Conservation (phyloP, 2,888 invertebrate genomes). For the Melieria omissa region DNA sequence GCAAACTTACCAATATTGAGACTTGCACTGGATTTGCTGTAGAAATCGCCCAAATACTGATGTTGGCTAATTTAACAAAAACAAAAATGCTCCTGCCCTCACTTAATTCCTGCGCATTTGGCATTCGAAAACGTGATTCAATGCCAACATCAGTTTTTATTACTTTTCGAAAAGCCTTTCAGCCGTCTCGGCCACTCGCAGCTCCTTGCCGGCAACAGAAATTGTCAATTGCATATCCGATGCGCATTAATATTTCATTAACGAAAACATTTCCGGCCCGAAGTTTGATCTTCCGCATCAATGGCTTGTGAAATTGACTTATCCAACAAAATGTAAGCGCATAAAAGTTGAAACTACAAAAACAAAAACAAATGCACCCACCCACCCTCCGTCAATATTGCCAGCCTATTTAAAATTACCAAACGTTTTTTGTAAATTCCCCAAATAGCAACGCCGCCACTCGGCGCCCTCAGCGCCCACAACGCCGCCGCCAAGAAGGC, state of each 20-base stretch:
- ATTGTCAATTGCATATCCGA: conserved; percentile 63
- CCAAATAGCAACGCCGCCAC: background rate
- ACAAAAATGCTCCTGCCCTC: too few relatives aligned
- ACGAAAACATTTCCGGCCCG: conserved; percentile 43
- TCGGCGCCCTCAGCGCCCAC: background rate
- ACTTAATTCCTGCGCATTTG: too few relatives aligned
- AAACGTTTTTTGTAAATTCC: too few relatives aligned
- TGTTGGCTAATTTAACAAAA: too few relatives aligned
- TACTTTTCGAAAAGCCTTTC: conserved; percentile 26
- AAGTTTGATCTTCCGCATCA: conserved; percentile 66
- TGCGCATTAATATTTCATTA: conserved; percentile 49
- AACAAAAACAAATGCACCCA: background rate
- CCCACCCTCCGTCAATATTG: background rate
- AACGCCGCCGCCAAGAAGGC: background rate
- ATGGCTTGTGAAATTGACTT: conserved; percentile 66
- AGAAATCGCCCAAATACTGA: too few relatives aligned
- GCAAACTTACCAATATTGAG: too few relatives aligned
- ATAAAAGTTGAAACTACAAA: conserved; percentile 18
- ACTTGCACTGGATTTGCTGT: too few relatives aligned
- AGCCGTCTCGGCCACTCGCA: conserved; percentile 43
- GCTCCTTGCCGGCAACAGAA: conserved; percentile 15
- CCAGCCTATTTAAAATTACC: background rate
- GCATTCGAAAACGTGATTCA: too few relatives aligned
- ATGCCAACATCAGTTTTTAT: too few relatives aligned
- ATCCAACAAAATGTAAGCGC: conserved; percentile 37